These are phyloP conservation scores for Diadegma fenestrale DNA, from an alignment of 2,888 invertebrate genomes.

Conservation along the genomic window DNA sequence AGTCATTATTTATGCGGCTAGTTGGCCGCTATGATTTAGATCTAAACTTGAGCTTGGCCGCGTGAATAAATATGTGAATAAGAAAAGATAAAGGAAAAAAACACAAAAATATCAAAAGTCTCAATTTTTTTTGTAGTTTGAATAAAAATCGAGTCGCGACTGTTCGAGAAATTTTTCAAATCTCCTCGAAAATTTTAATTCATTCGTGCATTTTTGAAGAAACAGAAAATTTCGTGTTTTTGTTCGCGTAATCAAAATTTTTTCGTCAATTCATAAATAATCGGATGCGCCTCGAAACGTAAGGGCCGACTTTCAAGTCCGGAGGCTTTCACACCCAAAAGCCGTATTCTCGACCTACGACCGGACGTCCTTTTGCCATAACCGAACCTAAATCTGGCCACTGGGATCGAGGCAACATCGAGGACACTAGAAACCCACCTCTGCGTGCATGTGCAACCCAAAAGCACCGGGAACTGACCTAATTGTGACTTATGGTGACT, in stretches of 20 bases:
- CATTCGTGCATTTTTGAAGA: not conserved
- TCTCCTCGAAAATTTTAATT: not conserved
- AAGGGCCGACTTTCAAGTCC: conserved; percentile 11
- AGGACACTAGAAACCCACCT: conserved; percentile 76
- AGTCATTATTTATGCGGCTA: conserved; percentile 83
- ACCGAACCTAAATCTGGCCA: conserved; percentile 73
- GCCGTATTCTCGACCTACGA: conserved; percentile 50
- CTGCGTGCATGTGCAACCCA: conserved; percentile 65
- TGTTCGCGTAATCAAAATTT: not conserved
- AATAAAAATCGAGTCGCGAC: not conserved
- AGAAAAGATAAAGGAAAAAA: not conserved
- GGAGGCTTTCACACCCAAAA: conserved; percentile 55
- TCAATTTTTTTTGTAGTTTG: no score
- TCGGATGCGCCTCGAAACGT: not conserved
- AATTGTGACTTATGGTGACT: conserved; percentile 84
- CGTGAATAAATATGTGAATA: not conserved
- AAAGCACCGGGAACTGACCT: conserved; percentile 78
- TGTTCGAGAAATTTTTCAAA: not conserved
- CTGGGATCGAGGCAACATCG: conserved; percentile 71
- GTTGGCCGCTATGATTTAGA: conserved; percentile 44
- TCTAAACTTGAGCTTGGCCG: not conserved
- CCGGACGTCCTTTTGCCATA: conserved; percentile 67
- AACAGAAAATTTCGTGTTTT: not conserved
- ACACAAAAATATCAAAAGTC: not conserved
- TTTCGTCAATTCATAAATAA: not conserved